Conservation (phyloP, 2,797 vertebrate genomes). For the Brachymystax lenok region DNA sequence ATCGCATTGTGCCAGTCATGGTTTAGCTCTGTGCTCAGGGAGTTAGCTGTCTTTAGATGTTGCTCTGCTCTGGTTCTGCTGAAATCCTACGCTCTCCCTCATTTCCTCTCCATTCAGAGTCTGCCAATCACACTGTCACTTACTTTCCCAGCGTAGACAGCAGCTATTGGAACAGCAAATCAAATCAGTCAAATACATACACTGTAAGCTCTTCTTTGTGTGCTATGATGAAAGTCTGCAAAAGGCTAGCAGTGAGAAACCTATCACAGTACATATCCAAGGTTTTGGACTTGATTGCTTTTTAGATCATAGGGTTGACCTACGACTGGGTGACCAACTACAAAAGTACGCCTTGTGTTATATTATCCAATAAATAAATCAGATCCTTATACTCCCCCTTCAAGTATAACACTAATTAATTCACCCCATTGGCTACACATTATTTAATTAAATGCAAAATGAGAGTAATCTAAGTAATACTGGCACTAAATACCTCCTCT, state of each 20-base stretch:
- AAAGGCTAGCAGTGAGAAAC: not conserved
- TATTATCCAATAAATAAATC: not conserved
- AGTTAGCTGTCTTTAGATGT: conserved; percentile 22
- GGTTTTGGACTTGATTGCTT: not conserved
- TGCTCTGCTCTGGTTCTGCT: conserved; percentile 10
- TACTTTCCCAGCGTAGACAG: conserved; percentile 19
- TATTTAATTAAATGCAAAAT: not conserved
- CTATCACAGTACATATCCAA: not conserved
- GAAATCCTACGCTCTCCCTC: conserved; percentile 23
- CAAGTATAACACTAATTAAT: not conserved
- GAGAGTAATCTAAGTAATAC: not conserved
- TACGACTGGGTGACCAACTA: not conserved
- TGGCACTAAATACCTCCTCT: not conserved
- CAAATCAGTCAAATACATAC: conserved; percentile 18
- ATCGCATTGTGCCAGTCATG: not conserved
- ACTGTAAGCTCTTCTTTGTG: conserved; percentile 22
- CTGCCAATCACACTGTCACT: conserved; percentile 48
- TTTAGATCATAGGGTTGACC: not conserved
- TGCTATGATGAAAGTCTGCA: not conserved
- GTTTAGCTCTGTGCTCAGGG: not conserved
- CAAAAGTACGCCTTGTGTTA: not conserved
- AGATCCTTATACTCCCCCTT: no score
- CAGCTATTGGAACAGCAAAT: conserved; percentile 26
- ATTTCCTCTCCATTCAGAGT: conserved; percentile 16
- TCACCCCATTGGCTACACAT: not conserved